Evolutionary conservation across 1,140 invertebrate genomes (phyloP).

Genomic region (Tetragonula clypearis): DNA sequence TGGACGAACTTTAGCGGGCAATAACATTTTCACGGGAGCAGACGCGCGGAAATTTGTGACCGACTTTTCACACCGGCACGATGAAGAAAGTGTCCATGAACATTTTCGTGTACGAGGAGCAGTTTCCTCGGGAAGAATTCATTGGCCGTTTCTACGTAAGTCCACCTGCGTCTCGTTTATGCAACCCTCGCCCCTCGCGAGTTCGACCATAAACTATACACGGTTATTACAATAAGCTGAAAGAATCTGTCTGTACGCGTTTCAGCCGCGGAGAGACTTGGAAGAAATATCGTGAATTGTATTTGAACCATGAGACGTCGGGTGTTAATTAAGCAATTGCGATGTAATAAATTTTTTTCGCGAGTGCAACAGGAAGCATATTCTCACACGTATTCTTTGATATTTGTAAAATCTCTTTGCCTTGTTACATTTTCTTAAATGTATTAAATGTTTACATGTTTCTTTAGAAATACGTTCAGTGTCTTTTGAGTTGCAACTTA

Average conservation of each 20-base stretch:
- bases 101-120: conserved; percentile 43
- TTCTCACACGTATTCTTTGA: too few relatives aligned
- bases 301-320: too few relatives aligned
- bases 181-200: conserved; percentile 54
- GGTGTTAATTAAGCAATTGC: not conserved
- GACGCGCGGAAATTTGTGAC: conserved; percentile 25
- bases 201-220: conserved; percentile 59
- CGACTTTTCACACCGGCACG: conserved; percentile 46
- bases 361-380: too few relatives aligned
- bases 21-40: conserved; percentile 36
- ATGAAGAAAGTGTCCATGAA: conserved; percentile 56
- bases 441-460: too few relatives aligned
- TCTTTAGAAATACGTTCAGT: too few relatives aligned
- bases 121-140: conserved; percentile 65
- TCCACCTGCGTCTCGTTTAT: conserved; percentile 67
- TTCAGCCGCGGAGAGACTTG: not conserved
- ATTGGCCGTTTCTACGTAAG: conserved; percentile 60
- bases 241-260: conserved; percentile 58
- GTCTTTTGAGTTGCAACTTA: too few relatives aligned
- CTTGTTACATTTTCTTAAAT: too few relatives aligned
- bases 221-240: conserved; percentile 48
- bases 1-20: not conserved
- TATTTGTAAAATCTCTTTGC: too few relatives aligned
- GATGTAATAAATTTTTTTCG: too few relatives aligned
- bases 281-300: not conserved